Base-by-base conservation (phyloP, 2,888 invertebrate species). In the Liodrosophila aerea region DNA sequence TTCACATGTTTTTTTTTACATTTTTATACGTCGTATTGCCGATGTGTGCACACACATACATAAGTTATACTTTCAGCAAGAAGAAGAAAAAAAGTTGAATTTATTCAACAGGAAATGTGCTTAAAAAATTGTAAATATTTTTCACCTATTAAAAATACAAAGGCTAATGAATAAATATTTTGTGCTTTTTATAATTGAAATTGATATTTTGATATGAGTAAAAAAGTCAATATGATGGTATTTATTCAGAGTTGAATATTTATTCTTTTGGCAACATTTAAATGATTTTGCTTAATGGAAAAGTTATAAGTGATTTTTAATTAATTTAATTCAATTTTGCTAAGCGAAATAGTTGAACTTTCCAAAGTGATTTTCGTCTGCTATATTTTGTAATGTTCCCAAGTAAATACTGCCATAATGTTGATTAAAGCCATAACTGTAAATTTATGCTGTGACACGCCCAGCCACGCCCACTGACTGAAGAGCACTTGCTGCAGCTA, bases 401-500 rank as follows among this genome's bases (percentile, higher is more conserved):
- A 18, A 33, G 30, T n/a, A 69, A 43, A 49, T 13, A 30, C 36
- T 54, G 29, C 13, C 54, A 22, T 46, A 60, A 53, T 53, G 54
- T 22, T 11, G 37, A 61, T 47, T 61, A 49, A 61, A 65, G 36
- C 36, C 50, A 51, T 43, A 60, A 50, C 15, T 41, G 9, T 2
- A 34, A 36, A 2, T 30, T 29, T 31, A 50, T 7, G 40, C 16
- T 4, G 8, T 11, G 37, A 12, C 47, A 56, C 49, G 45, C 36
- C 34, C 11, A 18, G 29, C 22, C 12, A 39, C 39, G 40, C 49
- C 49, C 63, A 62, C 67, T 37, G 22, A 22, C 3, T 30, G 39
- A 56, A 50, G 52, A 43, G 53, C 65, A 60, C 69, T 57, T 51
- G 46, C 54, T 46, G 39, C 37, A 41, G 18, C 22, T 34, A 18